Conservation (phyloP, 35 echinoderm and acorn worm species). For the Heliocidaris tuberculata region DNA sequence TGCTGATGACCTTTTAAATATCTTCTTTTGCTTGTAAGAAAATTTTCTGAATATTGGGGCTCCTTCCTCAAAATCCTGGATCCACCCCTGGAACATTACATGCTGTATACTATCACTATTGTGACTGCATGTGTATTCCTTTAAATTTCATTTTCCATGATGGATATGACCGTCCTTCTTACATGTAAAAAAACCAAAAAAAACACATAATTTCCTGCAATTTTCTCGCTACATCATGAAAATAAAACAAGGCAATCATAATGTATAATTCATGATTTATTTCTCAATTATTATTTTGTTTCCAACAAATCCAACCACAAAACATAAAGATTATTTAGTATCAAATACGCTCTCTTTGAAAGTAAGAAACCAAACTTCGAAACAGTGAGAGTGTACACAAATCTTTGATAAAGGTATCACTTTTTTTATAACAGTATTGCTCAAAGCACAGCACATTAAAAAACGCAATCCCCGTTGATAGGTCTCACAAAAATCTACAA, state of each 20-base stretch:
- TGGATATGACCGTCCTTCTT: too few relatives aligned
- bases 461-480: background rate
- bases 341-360: conserved; percentile 12
- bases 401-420: background rate
- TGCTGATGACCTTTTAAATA: too few relatives aligned
- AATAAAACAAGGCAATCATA: background rate
- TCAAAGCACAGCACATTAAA: background rate
- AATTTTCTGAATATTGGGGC: too few relatives aligned
- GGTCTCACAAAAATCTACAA: background rate
- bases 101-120: too few relatives aligned
- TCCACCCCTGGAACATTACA: too few relatives aligned
- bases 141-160: too few relatives aligned
- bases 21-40: too few relatives aligned
- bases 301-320: background rate
- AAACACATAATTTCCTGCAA: too few relatives aligned
- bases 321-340: background rate
- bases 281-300: background rate
- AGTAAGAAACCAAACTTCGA: background rate
- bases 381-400: conserved; percentile 2
- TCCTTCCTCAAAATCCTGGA: too few relatives aligned
- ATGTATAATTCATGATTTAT: conserved; percentile 2
- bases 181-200: too few relatives aligned
- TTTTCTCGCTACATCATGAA: too few relatives aligned
- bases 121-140: too few relatives aligned
- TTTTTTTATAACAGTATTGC: background rate